Evolutionary conservation across 2,888 invertebrate species (phyloP).

Genomic region (Volucella inanis): DNA sequence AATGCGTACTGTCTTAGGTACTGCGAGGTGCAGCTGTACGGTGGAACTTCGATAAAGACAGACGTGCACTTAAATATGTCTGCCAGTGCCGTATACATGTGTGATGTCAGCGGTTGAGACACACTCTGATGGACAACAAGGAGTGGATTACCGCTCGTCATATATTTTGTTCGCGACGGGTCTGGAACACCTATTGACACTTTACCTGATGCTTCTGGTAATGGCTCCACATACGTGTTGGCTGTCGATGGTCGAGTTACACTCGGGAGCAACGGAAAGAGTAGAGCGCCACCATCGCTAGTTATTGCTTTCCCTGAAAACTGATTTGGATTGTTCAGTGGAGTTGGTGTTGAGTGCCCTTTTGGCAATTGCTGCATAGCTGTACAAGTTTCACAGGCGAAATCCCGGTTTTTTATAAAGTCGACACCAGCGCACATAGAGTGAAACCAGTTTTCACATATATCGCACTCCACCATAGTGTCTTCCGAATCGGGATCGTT

Average conservation of each 20-base stretch:
- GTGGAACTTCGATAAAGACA: constrained; percentile 5
- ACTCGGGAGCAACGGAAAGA: background rate
- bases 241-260: background rate
- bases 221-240: too few relatives aligned
- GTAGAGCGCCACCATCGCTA: background rate
- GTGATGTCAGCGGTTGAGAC: constrained; percentile 2
- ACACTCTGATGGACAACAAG: constrained; percentile 9
- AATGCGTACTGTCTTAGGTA: too few relatives aligned
- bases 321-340: background rate
- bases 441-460: constrained; percentile 27
- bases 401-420: constrained; percentile 14
- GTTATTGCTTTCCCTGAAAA: background rate
- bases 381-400: constrained; percentile 9
- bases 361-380: constrained; percentile 11
- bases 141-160: too few relatives aligned
- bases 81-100: background rate
- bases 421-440: constrained; percentile 20
- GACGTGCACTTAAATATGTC: background rate
- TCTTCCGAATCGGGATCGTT: too few relatives aligned
- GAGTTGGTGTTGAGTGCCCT: constrained; percentile 8
- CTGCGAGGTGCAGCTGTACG: too few relatives aligned
- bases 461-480: too few relatives aligned
- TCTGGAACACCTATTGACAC: too few relatives aligned
- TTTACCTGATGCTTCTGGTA: too few relatives aligned
- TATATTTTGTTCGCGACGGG: too few relatives aligned